Conservation (phyloP, 2,113 vertebrate genomes). For the Anarhynchus alexandrinus region DNA sequence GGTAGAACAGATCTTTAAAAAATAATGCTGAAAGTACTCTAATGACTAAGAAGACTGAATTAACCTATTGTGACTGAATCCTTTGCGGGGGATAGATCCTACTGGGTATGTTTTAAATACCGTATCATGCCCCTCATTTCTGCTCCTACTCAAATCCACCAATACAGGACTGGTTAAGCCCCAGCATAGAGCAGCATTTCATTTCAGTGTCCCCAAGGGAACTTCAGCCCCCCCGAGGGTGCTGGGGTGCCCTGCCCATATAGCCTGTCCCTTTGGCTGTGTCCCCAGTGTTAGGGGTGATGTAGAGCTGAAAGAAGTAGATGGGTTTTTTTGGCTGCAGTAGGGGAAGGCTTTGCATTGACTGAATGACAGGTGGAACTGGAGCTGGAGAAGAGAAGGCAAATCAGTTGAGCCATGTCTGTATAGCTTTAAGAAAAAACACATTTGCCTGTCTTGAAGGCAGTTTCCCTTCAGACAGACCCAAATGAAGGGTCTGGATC, state of each 20-base stretch:
- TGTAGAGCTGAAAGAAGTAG: not conserved
- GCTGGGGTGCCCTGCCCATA: not conserved
- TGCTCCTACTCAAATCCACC: not conserved
- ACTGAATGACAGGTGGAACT: not conserved
- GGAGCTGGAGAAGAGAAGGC: not conserved
- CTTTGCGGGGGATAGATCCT: not conserved
- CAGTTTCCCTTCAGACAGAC: not conserved
- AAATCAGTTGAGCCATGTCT: not conserved
- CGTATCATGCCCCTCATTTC: not conserved
- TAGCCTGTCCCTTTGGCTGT: not conserved
- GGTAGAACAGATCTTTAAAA: conserved; percentile 21
- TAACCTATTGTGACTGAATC: not conserved
- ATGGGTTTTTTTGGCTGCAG: not conserved
- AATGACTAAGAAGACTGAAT: not conserved
- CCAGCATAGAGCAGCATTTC: not conserved
- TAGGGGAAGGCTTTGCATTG: not conserved
- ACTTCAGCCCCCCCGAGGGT: not conserved
- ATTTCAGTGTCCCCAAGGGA: not conserved
- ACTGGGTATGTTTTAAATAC: not conserved
- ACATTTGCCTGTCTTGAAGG: not conserved
- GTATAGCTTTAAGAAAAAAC: not conserved
- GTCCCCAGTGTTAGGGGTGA: not conserved
- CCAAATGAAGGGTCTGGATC: not conserved
- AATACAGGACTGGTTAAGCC: not conserved
- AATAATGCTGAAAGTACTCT: not conserved